phyloP scores from a whole-genome alignment of 2,888 invertebrate species.

The Lepidonotus clava region DNA sequence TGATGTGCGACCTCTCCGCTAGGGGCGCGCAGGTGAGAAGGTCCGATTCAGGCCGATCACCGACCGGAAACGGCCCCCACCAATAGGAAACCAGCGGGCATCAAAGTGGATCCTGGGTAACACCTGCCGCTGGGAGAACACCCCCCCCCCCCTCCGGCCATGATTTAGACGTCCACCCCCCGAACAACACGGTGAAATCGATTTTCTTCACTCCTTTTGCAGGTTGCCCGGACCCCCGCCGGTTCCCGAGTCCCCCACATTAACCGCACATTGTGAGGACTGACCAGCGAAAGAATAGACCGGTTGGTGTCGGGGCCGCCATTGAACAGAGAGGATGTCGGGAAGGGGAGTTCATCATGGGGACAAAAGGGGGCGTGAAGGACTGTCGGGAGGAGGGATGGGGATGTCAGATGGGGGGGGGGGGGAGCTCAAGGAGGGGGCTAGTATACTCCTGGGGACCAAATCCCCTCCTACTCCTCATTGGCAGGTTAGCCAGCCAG shows the following conservation, averaged over 20 bases:
- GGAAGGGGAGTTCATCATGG: conserved; percentile 6
- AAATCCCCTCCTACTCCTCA: no score
- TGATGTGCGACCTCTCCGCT: no score
- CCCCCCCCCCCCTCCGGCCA: neutral
- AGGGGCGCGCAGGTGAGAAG: no score
- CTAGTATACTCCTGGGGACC: no score
- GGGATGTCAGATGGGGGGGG: neutral
- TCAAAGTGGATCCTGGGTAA: neutral
- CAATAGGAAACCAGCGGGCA: no score
- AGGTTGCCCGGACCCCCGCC: neutral
- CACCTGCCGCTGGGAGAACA: neutral
- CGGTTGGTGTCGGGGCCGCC: neutral
- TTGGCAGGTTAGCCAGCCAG: no score
- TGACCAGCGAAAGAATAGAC: neutral
- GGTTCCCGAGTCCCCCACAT: neutral
- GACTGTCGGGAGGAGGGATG: neutral
- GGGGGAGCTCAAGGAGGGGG: neutral
- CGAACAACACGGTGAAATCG: conserved; percentile 44
- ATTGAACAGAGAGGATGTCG: neutral
- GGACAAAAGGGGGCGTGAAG: neutral
- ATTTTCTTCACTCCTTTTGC: conserved; percentile 33
- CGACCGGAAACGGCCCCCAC: no score
- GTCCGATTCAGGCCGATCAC: no score
- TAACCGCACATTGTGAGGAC: no score
- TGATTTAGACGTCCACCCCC: conserved; percentile 25